phyloP scores from a whole-genome alignment of 2,797 vertebrate genomes.

The Simalia tracyae region DNA sequence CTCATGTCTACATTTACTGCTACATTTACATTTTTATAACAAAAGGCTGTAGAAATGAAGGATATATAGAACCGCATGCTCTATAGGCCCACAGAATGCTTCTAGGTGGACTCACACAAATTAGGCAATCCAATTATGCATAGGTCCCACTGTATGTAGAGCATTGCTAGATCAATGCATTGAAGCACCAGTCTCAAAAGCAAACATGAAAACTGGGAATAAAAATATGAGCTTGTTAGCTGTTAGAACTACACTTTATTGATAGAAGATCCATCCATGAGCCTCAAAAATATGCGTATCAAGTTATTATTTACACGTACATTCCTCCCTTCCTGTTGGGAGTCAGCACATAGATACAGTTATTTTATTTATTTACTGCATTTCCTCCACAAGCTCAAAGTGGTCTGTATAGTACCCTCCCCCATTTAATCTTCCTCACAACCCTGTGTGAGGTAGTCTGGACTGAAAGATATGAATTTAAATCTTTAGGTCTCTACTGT shows the following conservation, averaged over 20 bases:
- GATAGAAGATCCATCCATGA: neutral
- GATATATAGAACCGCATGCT: neutral
- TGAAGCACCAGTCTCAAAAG: neutral
- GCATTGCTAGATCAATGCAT: neutral
- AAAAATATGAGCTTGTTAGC: too few species aligned
- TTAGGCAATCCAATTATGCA: neutral
- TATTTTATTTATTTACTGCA: neutral
- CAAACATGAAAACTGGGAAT: neutral
- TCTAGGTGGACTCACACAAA: neutral
- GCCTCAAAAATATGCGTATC: neutral
- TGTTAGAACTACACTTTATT: neutral
- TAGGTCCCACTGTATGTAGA: neutral
- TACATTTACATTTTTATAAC: too few species aligned
- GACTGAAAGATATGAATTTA: neutral
- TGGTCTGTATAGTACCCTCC: neutral
- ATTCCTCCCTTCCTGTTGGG: neutral
- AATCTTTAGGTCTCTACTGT: neutral
- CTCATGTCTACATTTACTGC: neutral
- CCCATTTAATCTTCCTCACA: neutral
- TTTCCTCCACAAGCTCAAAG: neutral
- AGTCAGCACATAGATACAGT: neutral
- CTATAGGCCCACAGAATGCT: neutral
- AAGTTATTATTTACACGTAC: neutral
- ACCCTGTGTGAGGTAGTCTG: neutral
- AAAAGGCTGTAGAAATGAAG: neutral